phyloP scores from a whole-genome alignment of 2,888 invertebrate genomes.

The Leptinotarsa peninsularis region DNA sequence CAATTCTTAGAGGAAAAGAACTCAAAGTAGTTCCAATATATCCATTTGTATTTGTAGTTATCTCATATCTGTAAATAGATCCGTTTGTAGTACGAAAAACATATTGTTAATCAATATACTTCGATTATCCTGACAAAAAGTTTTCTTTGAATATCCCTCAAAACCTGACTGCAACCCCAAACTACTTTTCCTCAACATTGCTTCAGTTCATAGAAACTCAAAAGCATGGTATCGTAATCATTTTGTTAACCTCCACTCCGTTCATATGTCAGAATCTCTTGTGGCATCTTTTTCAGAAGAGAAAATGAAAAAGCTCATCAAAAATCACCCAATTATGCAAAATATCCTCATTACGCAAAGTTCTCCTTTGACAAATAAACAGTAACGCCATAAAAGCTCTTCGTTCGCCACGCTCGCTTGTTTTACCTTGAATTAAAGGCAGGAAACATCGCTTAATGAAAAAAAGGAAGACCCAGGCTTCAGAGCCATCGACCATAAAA shows the following conservation, averaged over 20 bases:
- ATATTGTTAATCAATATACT: too few relatives aligned
- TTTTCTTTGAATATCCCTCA: too few relatives aligned
- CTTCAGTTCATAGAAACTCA: not conserved
- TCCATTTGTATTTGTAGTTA: too few relatives aligned
- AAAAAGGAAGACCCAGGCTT: not conserved
- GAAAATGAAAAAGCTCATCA: not conserved
- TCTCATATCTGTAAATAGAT: too few relatives aligned
- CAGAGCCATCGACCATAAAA: not conserved
- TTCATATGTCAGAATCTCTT: not conserved
- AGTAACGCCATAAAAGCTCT: not conserved
- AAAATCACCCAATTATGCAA: not conserved
- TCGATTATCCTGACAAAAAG: too few relatives aligned
- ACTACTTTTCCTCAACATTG: too few relatives aligned
- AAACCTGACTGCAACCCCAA: too few relatives aligned
- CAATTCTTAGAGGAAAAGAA: slow-evolving; percentile 30
- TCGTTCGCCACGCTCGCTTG: not conserved
- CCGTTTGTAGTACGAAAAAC: too few relatives aligned
- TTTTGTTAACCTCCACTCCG: not conserved
- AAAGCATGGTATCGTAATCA: not conserved
- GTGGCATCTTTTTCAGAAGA: not conserved
- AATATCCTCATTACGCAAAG: slow-evolving; percentile 7
- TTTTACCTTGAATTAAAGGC: slow-evolving; percentile 9
- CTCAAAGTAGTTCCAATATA: not conserved
- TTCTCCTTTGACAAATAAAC: slow-evolving; percentile 15
- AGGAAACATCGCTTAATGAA: slow-evolving; percentile 3